These are phyloP conservation scores for Bradypodion ventrale DNA, from an alignment of 2,797 vertebrate species.

Conservation along the genomic window DNA sequence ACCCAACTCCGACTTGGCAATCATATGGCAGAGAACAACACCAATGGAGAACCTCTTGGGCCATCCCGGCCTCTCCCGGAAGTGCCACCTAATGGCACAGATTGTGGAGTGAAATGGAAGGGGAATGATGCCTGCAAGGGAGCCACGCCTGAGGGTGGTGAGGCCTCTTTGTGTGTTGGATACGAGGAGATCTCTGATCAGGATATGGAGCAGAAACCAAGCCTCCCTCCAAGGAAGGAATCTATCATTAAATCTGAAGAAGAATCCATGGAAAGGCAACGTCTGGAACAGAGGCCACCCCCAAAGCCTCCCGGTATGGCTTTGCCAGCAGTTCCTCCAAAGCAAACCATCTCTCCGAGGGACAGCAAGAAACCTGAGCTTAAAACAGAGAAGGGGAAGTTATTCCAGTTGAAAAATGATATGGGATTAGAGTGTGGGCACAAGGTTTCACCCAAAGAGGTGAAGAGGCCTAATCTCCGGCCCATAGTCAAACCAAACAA, in stretches of 20 bases:
- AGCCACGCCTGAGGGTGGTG: constrained; percentile 47
- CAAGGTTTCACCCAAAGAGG: constrained; percentile 92
- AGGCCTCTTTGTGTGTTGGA: constrained; percentile 48
- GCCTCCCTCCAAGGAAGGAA: constrained; percentile 91
- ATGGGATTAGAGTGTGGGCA: constrained; percentile 98
- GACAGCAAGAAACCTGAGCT: constrained; percentile 83
- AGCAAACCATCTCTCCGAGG: constrained; percentile 78
- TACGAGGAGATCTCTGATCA: constrained; percentile 77
- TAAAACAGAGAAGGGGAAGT: constrained; percentile 89
- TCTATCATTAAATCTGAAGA: constrained; percentile 94
- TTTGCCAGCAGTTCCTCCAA: constrained; percentile 83
- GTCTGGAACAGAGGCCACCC: constrained; percentile 80
- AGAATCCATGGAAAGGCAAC: constrained; percentile 82
- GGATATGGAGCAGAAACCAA: constrained; percentile 88
- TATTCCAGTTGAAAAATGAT: constrained; percentile 90
- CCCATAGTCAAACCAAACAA: constrained; percentile 88
- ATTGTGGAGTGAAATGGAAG: constrained; percentile 84
- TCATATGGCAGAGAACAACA: constrained; percentile 37
- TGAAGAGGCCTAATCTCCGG: constrained; percentile 94
- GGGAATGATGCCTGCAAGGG: constrained; percentile 76
- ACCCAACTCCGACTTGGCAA: constrained; percentile 85
- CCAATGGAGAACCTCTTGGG: constrained; percentile 75
- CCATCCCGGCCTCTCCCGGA: constrained; percentile 90
- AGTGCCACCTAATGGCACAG: constrained; percentile 79
- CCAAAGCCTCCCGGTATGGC: constrained; percentile 89